Base-by-base conservation (phyloP, 2,113 vertebrate genomes). In the Pheucticus melanocephalus region DNA sequence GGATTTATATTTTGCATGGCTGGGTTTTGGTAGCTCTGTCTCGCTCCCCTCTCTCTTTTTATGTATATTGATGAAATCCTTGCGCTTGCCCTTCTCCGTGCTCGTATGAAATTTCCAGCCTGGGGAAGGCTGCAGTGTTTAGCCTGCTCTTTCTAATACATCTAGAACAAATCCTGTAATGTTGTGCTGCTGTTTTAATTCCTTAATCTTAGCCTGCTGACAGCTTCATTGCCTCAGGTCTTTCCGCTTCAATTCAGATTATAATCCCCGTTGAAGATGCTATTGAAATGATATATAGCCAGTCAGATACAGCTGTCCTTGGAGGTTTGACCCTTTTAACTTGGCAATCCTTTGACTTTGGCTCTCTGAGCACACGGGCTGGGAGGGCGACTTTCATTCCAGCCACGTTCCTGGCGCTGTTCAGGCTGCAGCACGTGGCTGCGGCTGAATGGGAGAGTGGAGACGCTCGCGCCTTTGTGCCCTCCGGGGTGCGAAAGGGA, bases 191-290 rank as follows among this genome's bases (percentile, higher is more conserved):
- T 96, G 96, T 91, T 97, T 97, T 97, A 97, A 97, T 97, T 97
- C 97, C 97, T 97, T 98, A 97, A 97, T 97, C 96, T 97, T 97
- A 94, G 95, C 61, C 96, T 92, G 88, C 85, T 98, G 97, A 97
- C 97, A 98, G 97, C 96, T 98, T 97, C 97, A 97, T 97, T 97
- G 97, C 97, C 94, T 93, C 61, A n/a, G 96, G 95, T 97, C 96
- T 98, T 97, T 97, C 96, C 96, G 92, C 97, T 97, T 97, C 96
- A 88, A 94, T 97, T 97, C 97, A 97, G 96, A 97, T 98, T 97
- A 97, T 98, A 98, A 97, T 98, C 97, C 97, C 96, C 81, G 37
- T 86, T 97, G 97, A 97, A 97, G 96, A 97, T 91, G 95, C 92
- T 92, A 94, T 93, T 97, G 97, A 95, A 97, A 94, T 97, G 97